Conservation (phyloP, 2,113 vertebrate species). For the Eira barbara region DNA sequence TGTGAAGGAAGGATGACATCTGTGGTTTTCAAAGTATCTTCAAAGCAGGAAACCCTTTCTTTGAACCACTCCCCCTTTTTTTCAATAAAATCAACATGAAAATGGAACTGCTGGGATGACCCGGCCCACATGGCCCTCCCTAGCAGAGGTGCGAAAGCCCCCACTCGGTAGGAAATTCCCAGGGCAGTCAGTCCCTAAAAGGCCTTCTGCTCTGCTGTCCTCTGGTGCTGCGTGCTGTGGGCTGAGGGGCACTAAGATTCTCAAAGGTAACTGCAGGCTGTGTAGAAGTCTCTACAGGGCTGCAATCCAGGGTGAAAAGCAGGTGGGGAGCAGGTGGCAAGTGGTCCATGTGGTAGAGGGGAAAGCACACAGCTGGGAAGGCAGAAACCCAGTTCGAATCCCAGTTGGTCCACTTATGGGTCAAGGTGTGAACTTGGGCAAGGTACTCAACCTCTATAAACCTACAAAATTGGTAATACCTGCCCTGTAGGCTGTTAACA, state of each 20-base stretch:
- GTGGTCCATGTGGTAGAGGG: not conserved
- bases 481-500: not conserved
- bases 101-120: not conserved
- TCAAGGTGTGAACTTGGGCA: not conserved
- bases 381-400: not conserved
- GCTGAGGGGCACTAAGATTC: not conserved
- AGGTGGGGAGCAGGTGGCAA: no score
- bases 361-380: not conserved
- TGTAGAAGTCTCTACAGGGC: not conserved
- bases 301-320: not conserved
- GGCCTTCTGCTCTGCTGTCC: not conserved
- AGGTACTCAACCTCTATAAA: not conserved
- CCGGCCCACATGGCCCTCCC: not conserved
- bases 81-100: conserved; percentile 1
- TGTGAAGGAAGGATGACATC: not conserved
- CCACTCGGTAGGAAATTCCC: not conserved
- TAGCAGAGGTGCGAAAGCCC: not conserved
- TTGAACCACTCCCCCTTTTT: not conserved
- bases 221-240: not conserved
- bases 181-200: not conserved
- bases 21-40: conserved; percentile 29
- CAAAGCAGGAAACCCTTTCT: conserved; percentile 38
- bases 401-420: not conserved
- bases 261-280: not conserved
- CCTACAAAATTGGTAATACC: not conserved